phyloP scores from a whole-genome alignment of 2,113 vertebrate genomes.

The Apodemus sylvaticus region DNA sequence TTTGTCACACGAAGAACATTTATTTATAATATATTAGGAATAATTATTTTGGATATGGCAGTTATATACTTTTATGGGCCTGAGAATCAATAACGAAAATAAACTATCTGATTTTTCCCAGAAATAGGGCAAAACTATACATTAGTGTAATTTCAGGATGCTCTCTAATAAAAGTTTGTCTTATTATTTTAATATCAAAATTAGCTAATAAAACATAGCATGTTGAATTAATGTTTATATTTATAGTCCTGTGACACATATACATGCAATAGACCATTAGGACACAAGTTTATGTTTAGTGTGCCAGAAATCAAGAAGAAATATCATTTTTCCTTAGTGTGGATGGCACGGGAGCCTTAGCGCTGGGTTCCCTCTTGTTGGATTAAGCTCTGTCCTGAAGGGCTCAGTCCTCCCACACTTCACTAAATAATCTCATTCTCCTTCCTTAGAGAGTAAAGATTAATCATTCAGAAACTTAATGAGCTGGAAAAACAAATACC shows the following conservation, averaged over 20 bases:
- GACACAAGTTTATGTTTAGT: background rate
- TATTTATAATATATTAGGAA: background rate
- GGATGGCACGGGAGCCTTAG: slow-evolving; percentile 31
- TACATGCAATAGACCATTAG: background rate
- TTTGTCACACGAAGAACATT: background rate
- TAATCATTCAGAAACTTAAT: slow-evolving; percentile 76
- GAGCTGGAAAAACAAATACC: slow-evolving; percentile 72
- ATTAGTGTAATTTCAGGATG: background rate
- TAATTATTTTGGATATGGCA: background rate
- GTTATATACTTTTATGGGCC: background rate
- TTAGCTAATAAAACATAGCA: background rate
- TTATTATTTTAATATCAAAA: slow-evolving; percentile 32
- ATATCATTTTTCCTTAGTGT: slow-evolving; percentile 38
- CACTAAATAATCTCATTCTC: slow-evolving; percentile 66
- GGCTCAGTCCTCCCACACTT: slow-evolving; percentile 44
- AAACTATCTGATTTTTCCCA: background rate
- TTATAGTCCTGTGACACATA: background rate
- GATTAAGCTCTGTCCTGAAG: slow-evolving; percentile 62
- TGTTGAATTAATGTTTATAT: background rate
- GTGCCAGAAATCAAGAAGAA: slow-evolving; percentile 26
- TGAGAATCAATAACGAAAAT: background rate
- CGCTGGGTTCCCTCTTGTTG: slow-evolving; percentile 32
- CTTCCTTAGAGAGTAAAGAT: slow-evolving; percentile 69
- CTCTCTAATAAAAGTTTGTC: slow-evolving; percentile 49
- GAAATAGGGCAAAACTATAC: background rate